These are phyloP conservation scores for Priocnemis perturbator DNA, from an alignment of 2,888 invertebrate species.

Conservation along the genomic window DNA sequence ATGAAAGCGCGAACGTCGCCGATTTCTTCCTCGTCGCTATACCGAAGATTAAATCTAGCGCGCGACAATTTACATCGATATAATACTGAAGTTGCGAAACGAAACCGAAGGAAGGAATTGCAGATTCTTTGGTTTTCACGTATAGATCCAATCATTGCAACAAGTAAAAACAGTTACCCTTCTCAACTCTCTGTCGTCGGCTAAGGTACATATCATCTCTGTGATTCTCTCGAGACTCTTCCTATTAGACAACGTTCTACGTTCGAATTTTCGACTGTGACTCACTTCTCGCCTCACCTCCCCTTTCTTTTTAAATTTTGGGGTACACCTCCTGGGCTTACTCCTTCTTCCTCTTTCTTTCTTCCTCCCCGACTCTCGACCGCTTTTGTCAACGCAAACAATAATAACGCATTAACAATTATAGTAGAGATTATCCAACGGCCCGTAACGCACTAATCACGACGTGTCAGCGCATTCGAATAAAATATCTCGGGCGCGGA, in stretches of 20 bases:
- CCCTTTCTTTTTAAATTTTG: background rate
- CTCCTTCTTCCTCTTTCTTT: background rate
- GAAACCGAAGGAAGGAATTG: too few species aligned
- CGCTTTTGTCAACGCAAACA: conserved; percentile 28
- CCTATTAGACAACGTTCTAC: conserved; percentile 37
- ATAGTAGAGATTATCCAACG: conserved; percentile 51
- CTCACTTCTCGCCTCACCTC: background rate
- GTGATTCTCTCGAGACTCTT: conserved; percentile 21
- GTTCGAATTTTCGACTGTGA: conserved; percentile 31
- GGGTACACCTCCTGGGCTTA: background rate
- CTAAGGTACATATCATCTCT: conserved; percentile 31
- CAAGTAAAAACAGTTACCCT: conserved; percentile 6
- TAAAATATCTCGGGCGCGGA: conserved; percentile 32
- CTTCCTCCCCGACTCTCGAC: conserved; percentile 2
- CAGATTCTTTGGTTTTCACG: background rate
- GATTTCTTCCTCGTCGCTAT: too few species aligned
- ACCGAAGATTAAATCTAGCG: too few species aligned
- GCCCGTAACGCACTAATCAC: conserved; percentile 43
- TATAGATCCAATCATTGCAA: conserved; percentile 4
- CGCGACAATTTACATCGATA: too few species aligned
- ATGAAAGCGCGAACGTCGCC: too few species aligned
- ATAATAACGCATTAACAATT: conserved; percentile 34
- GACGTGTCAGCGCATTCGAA: conserved; percentile 35
- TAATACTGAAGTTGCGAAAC: too few species aligned
- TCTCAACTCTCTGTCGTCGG: too few species aligned